phyloP scores from a whole-genome alignment of 2,888 invertebrate genomes.

The Ectemnius cavifrons region DNA sequence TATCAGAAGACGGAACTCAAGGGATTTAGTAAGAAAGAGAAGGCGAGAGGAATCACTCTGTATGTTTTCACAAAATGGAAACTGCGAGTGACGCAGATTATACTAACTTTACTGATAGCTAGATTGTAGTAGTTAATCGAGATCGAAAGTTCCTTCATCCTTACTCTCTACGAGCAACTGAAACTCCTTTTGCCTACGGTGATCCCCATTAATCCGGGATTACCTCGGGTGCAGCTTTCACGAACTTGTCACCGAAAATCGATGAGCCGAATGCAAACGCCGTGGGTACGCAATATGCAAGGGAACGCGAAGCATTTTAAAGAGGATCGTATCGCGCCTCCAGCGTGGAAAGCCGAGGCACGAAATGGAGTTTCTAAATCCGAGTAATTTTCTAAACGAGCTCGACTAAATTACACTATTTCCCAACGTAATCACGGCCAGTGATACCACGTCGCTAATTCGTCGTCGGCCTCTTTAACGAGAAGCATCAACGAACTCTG shows the following conservation, averaged over 20 bases:
- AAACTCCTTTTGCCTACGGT: background rate
- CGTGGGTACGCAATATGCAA: background rate
- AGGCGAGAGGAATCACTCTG: background rate
- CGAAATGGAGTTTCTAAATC: slow-evolving; percentile 16
- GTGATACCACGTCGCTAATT: slow-evolving; percentile 38
- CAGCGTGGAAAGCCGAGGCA: background rate
- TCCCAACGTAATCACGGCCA: slow-evolving; percentile 30
- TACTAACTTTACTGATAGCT: slow-evolving; percentile 30
- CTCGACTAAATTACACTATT: slow-evolving; percentile 32
- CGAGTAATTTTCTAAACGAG: slow-evolving; percentile 11
- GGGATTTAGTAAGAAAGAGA: background rate
- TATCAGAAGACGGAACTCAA: background rate
- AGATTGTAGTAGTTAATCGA: slow-evolving; percentile 45
- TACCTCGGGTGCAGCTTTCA: background rate
- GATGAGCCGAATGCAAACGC: background rate
- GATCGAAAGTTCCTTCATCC: slow-evolving; percentile 52
- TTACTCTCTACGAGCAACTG: slow-evolving; percentile 25
- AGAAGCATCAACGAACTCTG: background rate
- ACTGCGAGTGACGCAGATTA: slow-evolving; percentile 22
- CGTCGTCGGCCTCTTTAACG: slow-evolving; percentile 35
- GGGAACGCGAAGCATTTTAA: background rate
- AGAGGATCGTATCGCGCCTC: background rate
- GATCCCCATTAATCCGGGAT: background rate
- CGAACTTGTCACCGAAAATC: background rate
- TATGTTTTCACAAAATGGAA: no score